Evolutionary conservation across 2,797 vertebrate species (phyloP), one percentile per base, ranked within the genome.

Genomic region (Halcyon badia): DNA sequence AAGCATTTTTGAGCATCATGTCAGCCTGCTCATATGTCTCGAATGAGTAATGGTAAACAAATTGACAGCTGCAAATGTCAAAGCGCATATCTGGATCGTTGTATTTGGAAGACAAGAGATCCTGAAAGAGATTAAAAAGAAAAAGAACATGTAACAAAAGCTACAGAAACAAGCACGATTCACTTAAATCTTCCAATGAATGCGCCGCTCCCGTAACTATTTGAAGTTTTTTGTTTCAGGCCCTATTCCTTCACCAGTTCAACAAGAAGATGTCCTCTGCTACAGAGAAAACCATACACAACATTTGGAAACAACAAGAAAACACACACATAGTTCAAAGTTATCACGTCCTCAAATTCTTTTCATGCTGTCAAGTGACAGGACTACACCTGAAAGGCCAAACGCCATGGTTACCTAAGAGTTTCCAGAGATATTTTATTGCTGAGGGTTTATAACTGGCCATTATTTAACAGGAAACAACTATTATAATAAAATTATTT

Each of bases 31-130:
- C 97, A 60, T 98, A 98, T 0, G 99, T 99, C 98, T 99, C 99
- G 88, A 99, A 99, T 6, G 99, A 99, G 95, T 99, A 99, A 96
- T 99, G 99, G 94, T 98, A 99, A 75, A 99, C 99, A 97, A 99
- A 99, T 68, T 99, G 99, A 98, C 99, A 99, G 97, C 99, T 99
- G 98, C 99, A 99, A 96, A 99, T 98, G 95, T 99, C 99, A 94
- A 99, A 99, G 90, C 33, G 87, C 89, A 96, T 97, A 69, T 98
- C 94, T 18, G 98, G 97, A 96, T 99, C 98, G 12, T 73, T 96
- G 94, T 99, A 98, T 93, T 98, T 99, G 86, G 99, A 98, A 48
- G 96, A 97, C 91, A 99, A 96, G 87, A 98, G 91, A 94, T 99
- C 99, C 99, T 99, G 84, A 87, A 97, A 97, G 2, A 93, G 87